These are phyloP conservation scores for Mylabris phalerata DNA, from an alignment of 1,140 invertebrate genomes.

Conservation along the genomic window DNA sequence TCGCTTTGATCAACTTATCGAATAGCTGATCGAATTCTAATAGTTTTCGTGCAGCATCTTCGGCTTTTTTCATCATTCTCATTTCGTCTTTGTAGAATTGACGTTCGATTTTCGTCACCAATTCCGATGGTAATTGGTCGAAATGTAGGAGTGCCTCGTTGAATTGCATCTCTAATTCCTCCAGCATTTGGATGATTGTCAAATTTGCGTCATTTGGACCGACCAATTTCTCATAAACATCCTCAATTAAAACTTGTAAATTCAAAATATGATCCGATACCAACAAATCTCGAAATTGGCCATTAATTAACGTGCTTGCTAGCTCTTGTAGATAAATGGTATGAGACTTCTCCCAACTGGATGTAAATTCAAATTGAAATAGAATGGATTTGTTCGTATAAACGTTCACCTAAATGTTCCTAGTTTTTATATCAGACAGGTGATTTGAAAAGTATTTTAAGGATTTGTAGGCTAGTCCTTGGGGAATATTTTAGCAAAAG, in stretches of 20 bases:
- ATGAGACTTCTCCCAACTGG: conserved; percentile 41
- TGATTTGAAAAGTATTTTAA: too few species aligned
- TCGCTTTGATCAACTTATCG: conserved; percentile 47
- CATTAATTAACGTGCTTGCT: conserved; percentile 42
- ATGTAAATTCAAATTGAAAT: conserved; percentile 14
- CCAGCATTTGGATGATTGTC: conserved; percentile 51
- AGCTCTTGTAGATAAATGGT: conserved; percentile 43
- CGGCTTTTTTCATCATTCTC: conserved; percentile 50
- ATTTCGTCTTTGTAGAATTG: conserved; percentile 53
- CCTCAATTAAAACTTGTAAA: conserved; percentile 55
- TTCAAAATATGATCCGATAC: conserved; percentile 51
- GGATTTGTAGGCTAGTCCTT: too few species aligned
- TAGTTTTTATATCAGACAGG: too few species aligned
- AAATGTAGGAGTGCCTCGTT: conserved; percentile 44
- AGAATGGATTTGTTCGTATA: too few species aligned
- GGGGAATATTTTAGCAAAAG: too few species aligned
- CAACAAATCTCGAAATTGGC: conserved; percentile 45
- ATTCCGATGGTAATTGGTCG: conserved; percentile 51
- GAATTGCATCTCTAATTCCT: conserved; percentile 53
- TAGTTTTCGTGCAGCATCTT: conserved; percentile 54
- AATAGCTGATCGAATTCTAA: conserved; percentile 47
- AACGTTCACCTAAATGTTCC: too few species aligned
- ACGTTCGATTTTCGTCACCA: conserved; percentile 49
- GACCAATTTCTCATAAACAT: conserved; percentile 56
- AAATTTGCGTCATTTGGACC: conserved; percentile 49